Conservation (phyloP, 2,797 vertebrate genomes). For the Fistularia tabacaria region DNA sequence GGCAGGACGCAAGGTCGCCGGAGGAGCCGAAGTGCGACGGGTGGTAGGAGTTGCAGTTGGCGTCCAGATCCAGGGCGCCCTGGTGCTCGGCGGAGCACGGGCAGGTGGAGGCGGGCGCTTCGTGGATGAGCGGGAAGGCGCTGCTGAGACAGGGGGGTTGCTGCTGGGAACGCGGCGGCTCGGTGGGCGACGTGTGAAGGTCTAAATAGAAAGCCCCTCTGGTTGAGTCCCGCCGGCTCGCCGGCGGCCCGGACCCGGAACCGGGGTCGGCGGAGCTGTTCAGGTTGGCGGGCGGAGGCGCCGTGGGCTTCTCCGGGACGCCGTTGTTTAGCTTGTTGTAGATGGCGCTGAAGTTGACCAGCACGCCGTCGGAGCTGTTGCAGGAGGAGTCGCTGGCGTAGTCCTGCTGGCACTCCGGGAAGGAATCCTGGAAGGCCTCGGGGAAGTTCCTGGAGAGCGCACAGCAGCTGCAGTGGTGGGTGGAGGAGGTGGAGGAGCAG, state of each 20-base stretch:
- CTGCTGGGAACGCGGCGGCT: slow-evolving; percentile 72
- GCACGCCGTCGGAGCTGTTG: slow-evolving; percentile 91
- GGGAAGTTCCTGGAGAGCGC: slow-evolving; percentile 79
- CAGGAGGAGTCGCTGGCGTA: slow-evolving; percentile 93
- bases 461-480: slow-evolving; percentile 79
- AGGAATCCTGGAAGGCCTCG: slow-evolving; percentile 55
- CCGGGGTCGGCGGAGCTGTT: slow-evolving; percentile 80
- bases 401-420: slow-evolving; percentile 80
- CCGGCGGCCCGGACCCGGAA: slow-evolving; percentile 73
- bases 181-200: slow-evolving; percentile 87
- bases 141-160: slow-evolving; percentile 24
- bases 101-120: slow-evolving; percentile 64
- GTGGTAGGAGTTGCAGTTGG: slow-evolving; percentile 93
- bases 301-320: slow-evolving; percentile 73
- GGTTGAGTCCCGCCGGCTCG: slow-evolving; percentile 69
- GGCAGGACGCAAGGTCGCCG: slow-evolving; percentile 83
- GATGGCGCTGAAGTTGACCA: slow-evolving; percentile 96
- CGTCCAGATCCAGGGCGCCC: slow-evolving; percentile 79
- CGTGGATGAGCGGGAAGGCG: slow-evolving; percentile 64
- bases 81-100: slow-evolving; percentile 76
- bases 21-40: slow-evolving; percentile 68
- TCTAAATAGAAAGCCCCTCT: slow-evolving; percentile 92
- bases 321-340: slow-evolving; percentile 89
- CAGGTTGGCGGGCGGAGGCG: slow-evolving; percentile 61
- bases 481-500: slow-evolving; percentile 72